A percentile compares a stretch with the other conserved stretches of the same genome.
phyloP scores from a whole-genome alignment of 2,797 vertebrate species.

The Halcyon leucocephala region DNA sequence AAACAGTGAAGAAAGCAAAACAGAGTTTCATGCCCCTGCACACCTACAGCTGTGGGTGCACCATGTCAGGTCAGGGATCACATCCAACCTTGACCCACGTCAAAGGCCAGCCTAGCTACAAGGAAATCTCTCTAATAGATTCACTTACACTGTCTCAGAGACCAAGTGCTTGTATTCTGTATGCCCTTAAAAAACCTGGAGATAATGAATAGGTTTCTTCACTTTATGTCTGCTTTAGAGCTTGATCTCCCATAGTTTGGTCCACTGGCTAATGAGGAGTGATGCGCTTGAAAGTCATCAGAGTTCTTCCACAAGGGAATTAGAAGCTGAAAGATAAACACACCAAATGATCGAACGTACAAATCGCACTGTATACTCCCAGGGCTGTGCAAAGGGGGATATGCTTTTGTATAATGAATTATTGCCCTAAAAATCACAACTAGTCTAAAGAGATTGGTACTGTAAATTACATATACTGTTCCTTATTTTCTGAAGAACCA shows the following conservation, averaged over 20 bases:
- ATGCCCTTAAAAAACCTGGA: neutral
- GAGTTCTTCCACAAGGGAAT: neutral
- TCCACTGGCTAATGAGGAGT: neutral
- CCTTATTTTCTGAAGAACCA: neutral
- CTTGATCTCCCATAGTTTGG: neutral
- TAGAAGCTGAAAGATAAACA: neutral
- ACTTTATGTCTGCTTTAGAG: neutral
- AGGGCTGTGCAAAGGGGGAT: neutral
- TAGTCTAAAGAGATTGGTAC: neutral
- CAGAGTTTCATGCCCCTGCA: neutral
- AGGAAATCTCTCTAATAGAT: neutral
- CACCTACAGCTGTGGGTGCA: neutral
- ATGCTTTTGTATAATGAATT: neutral
- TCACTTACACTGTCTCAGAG: neutral
- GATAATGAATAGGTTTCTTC: neutral
- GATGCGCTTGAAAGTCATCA: neutral
- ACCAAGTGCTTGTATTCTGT: rapidly evolving
- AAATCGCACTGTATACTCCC: neutral
- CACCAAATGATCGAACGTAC: neutral
- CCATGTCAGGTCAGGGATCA: neutral
- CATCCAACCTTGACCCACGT: neutral
- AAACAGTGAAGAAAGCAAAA: neutral
- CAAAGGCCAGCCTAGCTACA: neutral
- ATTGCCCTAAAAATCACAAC: neutral
- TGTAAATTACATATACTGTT: neutral